Base-by-base conservation (phyloP, 2,113 vertebrate genomes). In the Riparia riparia region DNA sequence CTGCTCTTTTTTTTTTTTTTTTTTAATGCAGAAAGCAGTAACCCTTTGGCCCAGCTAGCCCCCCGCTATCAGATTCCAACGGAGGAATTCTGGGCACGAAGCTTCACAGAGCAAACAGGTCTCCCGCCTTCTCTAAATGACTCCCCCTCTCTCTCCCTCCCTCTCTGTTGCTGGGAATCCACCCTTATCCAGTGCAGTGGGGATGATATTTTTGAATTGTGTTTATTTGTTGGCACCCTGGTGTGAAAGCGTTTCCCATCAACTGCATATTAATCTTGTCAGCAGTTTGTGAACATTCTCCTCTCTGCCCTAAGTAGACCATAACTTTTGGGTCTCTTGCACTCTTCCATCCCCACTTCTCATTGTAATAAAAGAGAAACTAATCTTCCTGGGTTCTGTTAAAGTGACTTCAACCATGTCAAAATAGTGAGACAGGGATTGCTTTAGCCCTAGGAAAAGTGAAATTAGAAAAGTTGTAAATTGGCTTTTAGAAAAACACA, bases 221-320 rank as follows among this genome's bases (percentile, higher is more conserved):
- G 99, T 99, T 99, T 99, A 99, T 99, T 99, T 98, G 98, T 99
- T 99, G 99, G 98, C 99, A 97, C 98, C 98, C 98, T 98, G 98
- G 98, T 97, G 97, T 98, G 98, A 99, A 99, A 99, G 97, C 88
- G 4, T 97, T 98, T 98, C 94, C 98, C 98, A 98, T 99, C 98
- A 98, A 98, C 99, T 99, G 98, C 97, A 98, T 98, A 98, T 99
- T 99, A 99, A 99, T 99, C 99, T 98, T 99, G 98, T 99, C 98
- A 98, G 93, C 98, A 95, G 97, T 98, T 97, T 98, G 96, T 95
- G 95, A 95, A 70, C 90, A 61, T 97, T 98, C 98, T 97, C 95
- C 96, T 96, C 94, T 92, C 93, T 96, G 88, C 92, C 74, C 78
- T 82, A 72, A 95, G 94, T 95, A 98, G 98, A 98, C 98, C 97